Conservation (phyloP, 2,113 vertebrate genomes). For the Trachemys scripta region DNA sequence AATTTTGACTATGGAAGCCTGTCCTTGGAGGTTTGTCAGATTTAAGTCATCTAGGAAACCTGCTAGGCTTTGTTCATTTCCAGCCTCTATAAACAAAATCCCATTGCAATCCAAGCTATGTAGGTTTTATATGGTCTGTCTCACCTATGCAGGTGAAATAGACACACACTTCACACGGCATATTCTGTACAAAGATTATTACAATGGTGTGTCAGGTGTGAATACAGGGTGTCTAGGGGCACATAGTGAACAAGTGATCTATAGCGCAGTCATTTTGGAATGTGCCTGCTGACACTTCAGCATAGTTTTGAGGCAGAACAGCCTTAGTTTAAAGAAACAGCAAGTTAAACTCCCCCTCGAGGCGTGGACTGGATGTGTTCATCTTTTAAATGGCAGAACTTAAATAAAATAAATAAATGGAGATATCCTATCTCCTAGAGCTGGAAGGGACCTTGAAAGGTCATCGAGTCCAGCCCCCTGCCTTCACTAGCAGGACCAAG, state of each 20-base stretch:
- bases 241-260: neutral
- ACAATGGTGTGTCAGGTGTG: neutral
- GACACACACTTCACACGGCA: neutral
- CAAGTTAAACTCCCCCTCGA: conserved; percentile 40
- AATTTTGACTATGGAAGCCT: neutral
- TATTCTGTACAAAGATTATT: neutral
- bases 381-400: conserved; percentile 42
- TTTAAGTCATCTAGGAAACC: neutral
- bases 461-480: no score
- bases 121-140: neutral
- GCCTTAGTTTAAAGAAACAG: conserved; percentile 51
- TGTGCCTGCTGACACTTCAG: conserved; percentile 48
- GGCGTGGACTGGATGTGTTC: conserved; percentile 45
- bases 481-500: no score
- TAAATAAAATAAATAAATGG: neutral
- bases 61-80: neutral
- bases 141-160: neutral
- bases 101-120: neutral
- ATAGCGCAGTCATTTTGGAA: conserved; percentile 41
- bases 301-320: conserved; percentile 37
- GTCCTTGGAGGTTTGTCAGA: conserved; percentile 8
- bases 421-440: no score
- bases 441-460: no score
- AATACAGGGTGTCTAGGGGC: neutral
- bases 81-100: neutral